phyloP scores from a whole-genome alignment of 2,888 invertebrate genomes.

The Eilema depressum region DNA sequence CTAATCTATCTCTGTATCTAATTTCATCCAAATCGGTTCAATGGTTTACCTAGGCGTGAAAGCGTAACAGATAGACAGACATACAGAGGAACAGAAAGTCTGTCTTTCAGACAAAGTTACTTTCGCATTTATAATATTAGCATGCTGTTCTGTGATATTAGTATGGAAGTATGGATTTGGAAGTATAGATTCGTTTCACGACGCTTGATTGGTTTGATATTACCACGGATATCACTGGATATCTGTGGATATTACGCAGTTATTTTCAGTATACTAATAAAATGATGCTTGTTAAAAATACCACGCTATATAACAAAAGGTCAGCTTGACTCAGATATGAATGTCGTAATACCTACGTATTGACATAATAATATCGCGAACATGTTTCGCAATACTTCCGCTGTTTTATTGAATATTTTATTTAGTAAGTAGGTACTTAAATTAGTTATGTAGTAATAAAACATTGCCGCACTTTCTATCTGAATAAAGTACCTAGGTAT shows the following conservation, averaged over 20 bases:
- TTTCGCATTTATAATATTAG: too few species aligned
- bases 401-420: slow-evolving; percentile 1
- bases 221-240: too few species aligned
- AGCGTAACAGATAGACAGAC: too few species aligned
- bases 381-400: slow-evolving; percentile 2
- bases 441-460: neutral
- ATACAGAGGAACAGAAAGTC: too few species aligned
- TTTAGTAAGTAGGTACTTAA: neutral
- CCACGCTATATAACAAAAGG: neutral
- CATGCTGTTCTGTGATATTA: too few species aligned
- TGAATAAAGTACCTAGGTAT: too few species aligned
- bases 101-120: too few species aligned
- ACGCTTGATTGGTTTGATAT: neutral
- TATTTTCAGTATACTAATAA: neutral
- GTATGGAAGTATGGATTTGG: too few species aligned
- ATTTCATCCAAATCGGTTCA: too few species aligned
- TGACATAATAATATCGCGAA: neutral
- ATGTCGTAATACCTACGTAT: neutral
- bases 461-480: neutral
- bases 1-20: too few species aligned
- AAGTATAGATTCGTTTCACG: neutral
- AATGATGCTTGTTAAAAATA: neutral
- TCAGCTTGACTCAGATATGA: neutral
- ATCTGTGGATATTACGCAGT: too few species aligned
- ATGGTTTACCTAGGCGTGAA: too few species aligned